Evolutionary conservation across 1,140 invertebrate species (phyloP).

Genomic region (Macrocentrus cingulum): DNA sequence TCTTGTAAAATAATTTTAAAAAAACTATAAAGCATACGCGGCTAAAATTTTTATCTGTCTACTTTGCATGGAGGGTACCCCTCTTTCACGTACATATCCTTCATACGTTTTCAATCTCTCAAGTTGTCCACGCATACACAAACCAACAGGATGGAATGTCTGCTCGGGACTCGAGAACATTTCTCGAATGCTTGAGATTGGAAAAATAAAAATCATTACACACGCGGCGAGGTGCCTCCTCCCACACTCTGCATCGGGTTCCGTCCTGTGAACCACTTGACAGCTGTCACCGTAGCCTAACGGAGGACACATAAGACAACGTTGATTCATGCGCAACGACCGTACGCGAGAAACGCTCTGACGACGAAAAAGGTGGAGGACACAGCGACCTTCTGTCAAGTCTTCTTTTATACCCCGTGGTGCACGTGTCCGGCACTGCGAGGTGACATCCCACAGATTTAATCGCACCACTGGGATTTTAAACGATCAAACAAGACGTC

Average conservation of each 20-base stretch:
- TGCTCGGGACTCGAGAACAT: too few relatives aligned
- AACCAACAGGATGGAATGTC: too few relatives aligned
- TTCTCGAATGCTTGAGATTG: background rate
- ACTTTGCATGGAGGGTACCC: too few relatives aligned
- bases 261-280: slow-evolving; percentile 10
- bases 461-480: slow-evolving; percentile 12
- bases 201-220: slow-evolving; percentile 1
- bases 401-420: slow-evolving; percentile 18
- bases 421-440: background rate
- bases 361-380: slow-evolving; percentile 9
- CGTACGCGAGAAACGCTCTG: background rate
- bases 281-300: slow-evolving; percentile 18
- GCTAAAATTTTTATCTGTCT: too few relatives aligned
- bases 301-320: slow-evolving; percentile 19
- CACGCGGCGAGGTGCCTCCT: slow-evolving; percentile 29
- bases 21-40: too few relatives aligned
- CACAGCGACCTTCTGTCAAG: slow-evolving; percentile 15
- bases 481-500: slow-evolving; percentile 10
- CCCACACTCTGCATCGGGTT: slow-evolving; percentile 37
- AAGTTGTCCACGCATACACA: too few relatives aligned
- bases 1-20: too few relatives aligned
- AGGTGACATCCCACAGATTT: slow-evolving; percentile 18
- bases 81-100: too few relatives aligned
- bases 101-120: too few relatives aligned
- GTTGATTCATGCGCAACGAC: slow-evolving; percentile 19